Conservation (phyloP, 2,113 vertebrate species). For the Spea multiplicata region DNA sequence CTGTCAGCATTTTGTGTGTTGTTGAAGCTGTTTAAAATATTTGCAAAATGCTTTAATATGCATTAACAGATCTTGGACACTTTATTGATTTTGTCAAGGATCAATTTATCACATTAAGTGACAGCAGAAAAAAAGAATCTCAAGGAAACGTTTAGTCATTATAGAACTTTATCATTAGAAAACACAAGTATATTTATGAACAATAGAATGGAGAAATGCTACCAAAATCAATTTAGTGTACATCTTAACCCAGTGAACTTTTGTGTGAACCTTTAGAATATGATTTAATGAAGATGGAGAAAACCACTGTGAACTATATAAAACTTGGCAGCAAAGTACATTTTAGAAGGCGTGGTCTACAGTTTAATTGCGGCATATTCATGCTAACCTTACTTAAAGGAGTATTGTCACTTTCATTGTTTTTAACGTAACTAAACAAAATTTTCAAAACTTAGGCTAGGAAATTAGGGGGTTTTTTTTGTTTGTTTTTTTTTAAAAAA, state of each 20-base stretch:
- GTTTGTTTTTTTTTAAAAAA: too few relatives aligned
- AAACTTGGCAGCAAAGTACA: background rate
- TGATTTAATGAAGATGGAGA: background rate
- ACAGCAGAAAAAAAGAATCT: conserved; percentile 41
- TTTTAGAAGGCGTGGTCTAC: background rate
- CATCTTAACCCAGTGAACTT: conserved; percentile 1
- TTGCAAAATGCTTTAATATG: conserved; percentile 51
- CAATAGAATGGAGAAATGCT: conserved; percentile 10
- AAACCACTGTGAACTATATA: background rate
- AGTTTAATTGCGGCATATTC: background rate
- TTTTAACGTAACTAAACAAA: too few relatives aligned
- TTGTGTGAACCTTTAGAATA: background rate
- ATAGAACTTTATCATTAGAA: conserved; percentile 30
- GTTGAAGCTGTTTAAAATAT: conserved; percentile 44
- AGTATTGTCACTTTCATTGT: too few relatives aligned
- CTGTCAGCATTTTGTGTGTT: conserved; percentile 31
- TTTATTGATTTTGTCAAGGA: conserved; percentile 47
- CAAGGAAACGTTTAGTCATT: conserved; percentile 50
- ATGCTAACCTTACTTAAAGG: background rate
- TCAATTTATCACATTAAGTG: conserved; percentile 48
- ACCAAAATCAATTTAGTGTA: background rate
- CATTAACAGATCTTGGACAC: conserved; percentile 46
- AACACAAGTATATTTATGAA: conserved; percentile 19
- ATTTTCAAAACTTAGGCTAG: too few relatives aligned
- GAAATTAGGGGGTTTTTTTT: too few relatives aligned